Evolutionary conservation across 2,888 invertebrate genomes (phyloP).

Genomic region (Torymus aiolomorphi): DNA sequence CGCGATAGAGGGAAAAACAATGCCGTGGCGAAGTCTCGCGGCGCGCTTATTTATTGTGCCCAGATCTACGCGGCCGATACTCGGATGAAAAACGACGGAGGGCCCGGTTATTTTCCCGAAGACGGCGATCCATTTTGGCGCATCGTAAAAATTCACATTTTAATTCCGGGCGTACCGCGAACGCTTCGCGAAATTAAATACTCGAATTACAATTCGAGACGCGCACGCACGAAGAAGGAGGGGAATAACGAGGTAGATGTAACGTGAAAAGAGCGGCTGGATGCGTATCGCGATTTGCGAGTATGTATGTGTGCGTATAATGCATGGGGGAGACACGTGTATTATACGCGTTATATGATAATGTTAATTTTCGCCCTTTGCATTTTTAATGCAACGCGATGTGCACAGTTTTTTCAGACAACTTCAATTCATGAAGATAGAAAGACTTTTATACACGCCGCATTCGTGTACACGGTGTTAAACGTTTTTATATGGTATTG

Average conservation of each 20-base stretch:
- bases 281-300: too few relatives aligned
- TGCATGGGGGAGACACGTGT: too few relatives aligned
- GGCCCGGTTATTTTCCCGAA: slow-evolving; percentile 13
- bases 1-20: neutral
- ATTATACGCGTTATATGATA: too few relatives aligned
- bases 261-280: neutral
- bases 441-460: too few relatives aligned
- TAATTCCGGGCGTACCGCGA: slow-evolving; percentile 36
- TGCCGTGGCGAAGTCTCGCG: neutral
- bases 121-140: slow-evolving; percentile 33
- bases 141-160: slow-evolving; percentile 51
- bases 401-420: too few relatives aligned
- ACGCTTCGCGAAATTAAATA: slow-evolving; percentile 39
- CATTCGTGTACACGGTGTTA: too few relatives aligned
- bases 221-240: neutral
- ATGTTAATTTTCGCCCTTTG: too few relatives aligned
- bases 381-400: too few relatives aligned
- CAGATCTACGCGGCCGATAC: neutral
- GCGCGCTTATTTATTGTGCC: slow-evolving; percentile 32
- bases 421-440: too few relatives aligned
- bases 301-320: too few relatives aligned
- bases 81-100: too few relatives aligned
- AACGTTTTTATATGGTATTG: too few relatives aligned
- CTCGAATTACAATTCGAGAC: slow-evolving; percentile 40
- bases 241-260: slow-evolving; percentile 9